Evolutionary conservation across 2,797 vertebrate genomes (phyloP), one percentile per base, ranked within the genome.

Genomic region (Heliangelus exortis): DNA sequence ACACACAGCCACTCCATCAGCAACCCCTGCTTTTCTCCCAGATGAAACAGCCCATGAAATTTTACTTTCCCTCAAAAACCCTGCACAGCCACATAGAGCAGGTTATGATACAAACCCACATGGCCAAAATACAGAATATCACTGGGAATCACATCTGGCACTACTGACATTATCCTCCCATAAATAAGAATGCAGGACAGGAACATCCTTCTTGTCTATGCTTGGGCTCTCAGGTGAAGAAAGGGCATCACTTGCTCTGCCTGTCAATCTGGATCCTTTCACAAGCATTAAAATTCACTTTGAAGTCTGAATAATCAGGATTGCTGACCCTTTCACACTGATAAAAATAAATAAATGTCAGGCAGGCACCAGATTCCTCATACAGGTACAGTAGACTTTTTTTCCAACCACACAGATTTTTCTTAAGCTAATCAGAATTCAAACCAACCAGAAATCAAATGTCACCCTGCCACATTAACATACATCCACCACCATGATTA

Each of bases 391-490:
- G 67, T 66, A 87, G 90, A 73, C 20, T 55, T 87, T 79, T 79
- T 79, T 84, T 43, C 82, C 89, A 95, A 89, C 62, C 25, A 34
- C 51, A 6, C 3, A 87, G 62, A 75, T 92, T 79, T 77, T 92
- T 81, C 77, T 89, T 50, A 72, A 69, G 85, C 84, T 93, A 90
- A 96, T 95, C 92, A 92, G 78, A 89, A 92, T 96, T 95, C 95
- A 76, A 94, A 90, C 39, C 87, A 78, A 89, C 93, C 58, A 96
- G 93, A 93, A 95, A 97, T 87, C 93, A 96, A 92, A 92, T 91
- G 90, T 95, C 94, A 97, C 75, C 91, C 93, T 93, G 94, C 79
- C 96, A 93, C 82, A 84, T 71, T 95, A 96, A 96, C 93, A 97
- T 96, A 87, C 82, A 93, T 95, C 87, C 95, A 57, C 91, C 72